phyloP scores from a whole-genome alignment of 1,140 invertebrate genomes.

The Notospermus geniculatus region DNA sequence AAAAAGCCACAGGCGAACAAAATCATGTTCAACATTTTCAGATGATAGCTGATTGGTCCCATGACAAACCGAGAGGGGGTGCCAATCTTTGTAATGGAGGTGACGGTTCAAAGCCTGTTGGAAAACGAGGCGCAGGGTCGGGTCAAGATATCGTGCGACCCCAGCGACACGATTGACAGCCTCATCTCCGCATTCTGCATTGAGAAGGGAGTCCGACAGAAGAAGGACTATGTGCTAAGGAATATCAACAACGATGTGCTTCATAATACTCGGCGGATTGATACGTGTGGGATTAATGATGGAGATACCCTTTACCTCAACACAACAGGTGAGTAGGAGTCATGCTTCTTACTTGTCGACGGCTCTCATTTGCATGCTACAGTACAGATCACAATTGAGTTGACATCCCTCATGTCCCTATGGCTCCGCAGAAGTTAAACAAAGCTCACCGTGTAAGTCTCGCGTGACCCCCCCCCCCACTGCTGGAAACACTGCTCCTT shows the following conservation, averaged over 20 bases:
- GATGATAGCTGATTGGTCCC: no score
- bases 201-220: constrained; percentile 31
- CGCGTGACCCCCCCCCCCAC: no score
- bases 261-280: constrained; percentile 26
- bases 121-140: constrained; percentile 30
- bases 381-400: no score
- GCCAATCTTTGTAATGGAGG: constrained; percentile 16
- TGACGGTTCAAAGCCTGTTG: constrained; percentile 30
- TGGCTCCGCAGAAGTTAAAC: no score
- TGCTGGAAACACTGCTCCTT: no score
- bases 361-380: not conserved
- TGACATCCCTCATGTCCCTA: no score
- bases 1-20: no score
- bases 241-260: constrained; percentile 26
- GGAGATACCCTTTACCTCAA: constrained; percentile 36
- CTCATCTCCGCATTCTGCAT: constrained; percentile 38
- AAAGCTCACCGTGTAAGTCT: no score
- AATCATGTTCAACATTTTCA: no score
- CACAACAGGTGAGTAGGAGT: constrained; percentile 29
- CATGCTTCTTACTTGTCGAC: not conserved
- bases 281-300: constrained; percentile 25
- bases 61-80: no score
- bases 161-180: constrained; percentile 27
- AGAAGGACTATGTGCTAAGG: constrained; percentile 28
- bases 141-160: constrained; percentile 21